Evolutionary conservation across 2,113 vertebrate genomes (phyloP).

Genomic region (Sardina pilchardus): DNA sequence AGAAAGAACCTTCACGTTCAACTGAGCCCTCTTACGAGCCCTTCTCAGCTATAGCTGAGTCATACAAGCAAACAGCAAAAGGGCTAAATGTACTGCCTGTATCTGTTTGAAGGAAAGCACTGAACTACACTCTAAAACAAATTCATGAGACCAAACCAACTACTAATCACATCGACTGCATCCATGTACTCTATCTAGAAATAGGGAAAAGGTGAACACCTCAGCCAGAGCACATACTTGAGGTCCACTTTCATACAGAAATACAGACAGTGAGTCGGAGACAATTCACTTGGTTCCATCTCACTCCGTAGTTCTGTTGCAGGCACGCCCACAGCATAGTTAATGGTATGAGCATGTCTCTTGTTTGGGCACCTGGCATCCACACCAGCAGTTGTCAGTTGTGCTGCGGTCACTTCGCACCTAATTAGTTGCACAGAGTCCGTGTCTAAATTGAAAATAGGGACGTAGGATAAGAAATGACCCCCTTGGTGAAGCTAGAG

Average conservation of each 20-base stretch:
- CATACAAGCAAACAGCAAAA: not conserved
- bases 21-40: not conserved
- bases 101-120: not conserved
- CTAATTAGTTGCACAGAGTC: not conserved
- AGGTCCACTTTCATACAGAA: not conserved
- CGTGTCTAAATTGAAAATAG: not conserved
- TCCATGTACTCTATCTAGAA: too few relatives aligned
- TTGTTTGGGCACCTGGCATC: not conserved
- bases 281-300: not conserved
- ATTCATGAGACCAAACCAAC: not conserved
- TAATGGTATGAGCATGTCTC: not conserved
- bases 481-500: not conserved
- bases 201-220: not conserved
- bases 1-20: not conserved
- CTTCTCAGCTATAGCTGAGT: not conserved
- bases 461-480: not conserved
- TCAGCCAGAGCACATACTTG: not conserved
- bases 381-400: not conserved
- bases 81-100: not conserved
- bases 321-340: not conserved
- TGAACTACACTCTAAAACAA: not conserved
- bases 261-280: not conserved
- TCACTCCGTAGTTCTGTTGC: not conserved
- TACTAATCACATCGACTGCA: too few relatives aligned
- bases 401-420: not conserved